Base-by-base conservation (phyloP, 1,140 invertebrate species). In the Bombus balteatus region DNA sequence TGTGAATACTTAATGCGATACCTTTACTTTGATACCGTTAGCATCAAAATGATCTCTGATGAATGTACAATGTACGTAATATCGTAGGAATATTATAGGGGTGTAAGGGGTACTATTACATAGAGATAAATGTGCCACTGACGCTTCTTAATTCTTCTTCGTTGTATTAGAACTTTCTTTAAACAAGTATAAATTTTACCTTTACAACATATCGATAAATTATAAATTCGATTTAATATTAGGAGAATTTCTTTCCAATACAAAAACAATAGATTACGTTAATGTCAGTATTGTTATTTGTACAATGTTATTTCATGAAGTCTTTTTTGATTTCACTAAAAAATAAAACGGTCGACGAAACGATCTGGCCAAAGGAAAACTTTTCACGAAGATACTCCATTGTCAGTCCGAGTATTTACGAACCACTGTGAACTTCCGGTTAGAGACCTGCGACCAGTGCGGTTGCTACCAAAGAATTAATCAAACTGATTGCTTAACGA, bases 351-450 rank as follows among this genome's bases (percentile, higher is more conserved):
- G 37, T 22, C 47, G 15, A 18, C 5, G 47, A 53, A 53, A 53
- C 47, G 18, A 22, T 53, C 6, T 22, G 18, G 1, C 18, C 15
- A 22, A 53, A 53, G 4, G 18, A 22, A 8, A 65, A 65, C 10
- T 18, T 3, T 39, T 62, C 0, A 0, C 57, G 70, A 47, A 70
- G 28, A 83, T 59, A 71, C n/a, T 53, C 28, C 1, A 34, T 37
- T 76, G 59, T 77, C 37, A 43, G n/a, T 25, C 1, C 22, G 41
- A 68, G 65, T 43, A 28, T 79, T 84, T 37, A 62, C 25, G 43
- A 65, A 71, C 18, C 6, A 53, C 47, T 59, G 1, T 78, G 47
- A 10, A 59, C 43, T 84, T 84, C 82, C 66, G 57, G 5, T 22
- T 53, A 78, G 37, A 57, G 34, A 25, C 39, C 28, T 3, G 47